Evolutionary conservation across 2,888 invertebrate species (phyloP), one percentile per base, ranked within the genome.

Genomic region (Parnassius orleans): DNA sequence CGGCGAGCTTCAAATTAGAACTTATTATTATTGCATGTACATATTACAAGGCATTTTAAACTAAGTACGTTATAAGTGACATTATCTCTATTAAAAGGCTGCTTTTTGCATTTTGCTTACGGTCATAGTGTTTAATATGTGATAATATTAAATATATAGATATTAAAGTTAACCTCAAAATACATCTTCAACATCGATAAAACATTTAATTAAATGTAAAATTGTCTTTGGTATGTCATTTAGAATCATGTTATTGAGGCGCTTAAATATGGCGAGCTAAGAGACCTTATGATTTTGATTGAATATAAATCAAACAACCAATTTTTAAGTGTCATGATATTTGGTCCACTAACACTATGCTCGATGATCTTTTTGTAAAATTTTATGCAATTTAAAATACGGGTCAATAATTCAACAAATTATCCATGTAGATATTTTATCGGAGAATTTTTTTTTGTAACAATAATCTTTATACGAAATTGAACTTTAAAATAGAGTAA

Each of bases 111-210:
- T 12, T 61, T 61, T 48, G 48, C 62, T 53, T 52, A 19, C 43
- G 50, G 54, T 59, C 10, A 9, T 42, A 10, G 43, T 43, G 42
- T 51, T 43, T 51, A 44, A n/a, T 52, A 52, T 52, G 44, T 46
- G 53, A 42, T 24, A 54, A 60, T 63, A 57, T 53, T 62, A 57
- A 47, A 51, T 63, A 57, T 53, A 62, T n/a, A 57, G 42, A 48
- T 41, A 58, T 63, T 63, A 63, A 63, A 58, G 62, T 54, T 58
- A 54, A 53, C 62, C 53, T 58, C 62, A 53, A 62, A 62, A 62
- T 62, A 62, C 57, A 57, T 57, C 9, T 62, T 62, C 44, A 54
- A 62, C 57, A 54, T 50, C 50, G 57, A 53, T 62, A 54, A 58
- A 63, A 58, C 58, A 62, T 62, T 62, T 62, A 48, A 53, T 47